Base-by-base conservation (phyloP, 2,113 vertebrate genomes). In the Machaerirhynchus nigripectus region DNA sequence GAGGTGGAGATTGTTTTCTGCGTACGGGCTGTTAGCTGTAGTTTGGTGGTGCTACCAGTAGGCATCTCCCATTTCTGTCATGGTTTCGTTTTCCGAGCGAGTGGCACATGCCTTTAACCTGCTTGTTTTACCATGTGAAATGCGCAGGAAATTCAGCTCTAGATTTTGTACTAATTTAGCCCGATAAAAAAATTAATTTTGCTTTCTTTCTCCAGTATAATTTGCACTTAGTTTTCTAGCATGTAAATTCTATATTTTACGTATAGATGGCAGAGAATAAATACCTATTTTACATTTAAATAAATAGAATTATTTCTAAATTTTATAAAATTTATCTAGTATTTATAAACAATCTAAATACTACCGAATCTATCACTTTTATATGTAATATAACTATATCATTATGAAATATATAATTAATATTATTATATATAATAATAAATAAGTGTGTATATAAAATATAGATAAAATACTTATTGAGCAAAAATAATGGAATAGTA, bases 121-220 rank as follows among this genome's bases (percentile, higher is more conserved):
- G 9, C 10, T 0, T n/a, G 0, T 47, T 68, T 76, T 19, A 2
- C 16, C 2, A 2, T 33, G 10, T 30, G 59, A 28, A 31, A 33
- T 8, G 0, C 15, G 0, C 13, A 12, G 20, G 33, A 12, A 17
- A 47, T 22, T 26, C 31, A 33, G 8, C 40, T 85, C 73, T 63
- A 9, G 42, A 40, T 39, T 39, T 17, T 30, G 28, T 24, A 1
- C 28, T 76, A 14, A 26, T 50, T 50, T 27, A 55, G 8, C 40
- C 22, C n/a, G 37, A 30, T 61, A 33, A 33, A 80, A 7, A 24
- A 61, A 40, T 26, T n/a, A 37, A 1, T 10, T 74, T 49, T 40
- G 12, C 3, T 26, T 89, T 52, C 6, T 59, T 85, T 39, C 14
- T 53, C 15, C 12, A 5, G 21, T 35, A 13, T 70, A 16, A 24